A percentile compares a stretch with the other conserved stretches of the same genome.
Conservation (phyloP, 2,888 invertebrate genomes). For the Pyrrhia umbra region DNA sequence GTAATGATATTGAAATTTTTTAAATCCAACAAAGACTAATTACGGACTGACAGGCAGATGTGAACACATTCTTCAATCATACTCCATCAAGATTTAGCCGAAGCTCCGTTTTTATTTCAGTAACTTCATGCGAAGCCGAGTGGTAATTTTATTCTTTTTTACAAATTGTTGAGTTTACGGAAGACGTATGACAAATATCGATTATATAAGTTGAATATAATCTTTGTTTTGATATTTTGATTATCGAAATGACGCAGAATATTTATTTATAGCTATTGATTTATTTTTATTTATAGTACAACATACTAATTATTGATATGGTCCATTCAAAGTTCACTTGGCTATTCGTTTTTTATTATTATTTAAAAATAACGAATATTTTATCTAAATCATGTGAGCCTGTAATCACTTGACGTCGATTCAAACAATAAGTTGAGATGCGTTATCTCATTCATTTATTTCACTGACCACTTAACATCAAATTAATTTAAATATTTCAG, state of each 20-base stretch:
- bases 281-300: background rate
- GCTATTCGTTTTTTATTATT: too few relatives aligned
- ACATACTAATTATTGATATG: background rate
- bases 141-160: conserved; percentile 13
- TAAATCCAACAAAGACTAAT: conserved; percentile 5
- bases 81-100: conserved; percentile 9
- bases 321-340: background rate
- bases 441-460: too few relatives aligned
- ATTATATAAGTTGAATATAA: background rate
- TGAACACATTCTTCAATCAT: conserved; percentile 2
- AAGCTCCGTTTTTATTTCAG: conserved; percentile 7
- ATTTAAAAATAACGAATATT: background rate
- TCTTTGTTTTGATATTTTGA: background rate
- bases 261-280: background rate
- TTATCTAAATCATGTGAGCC: background rate
- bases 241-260: background rate
- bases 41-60: conserved; percentile 19
- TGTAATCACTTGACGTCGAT: too few relatives aligned
- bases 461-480: too few relatives aligned
- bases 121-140: conserved; percentile 6
- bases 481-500: too few relatives aligned
- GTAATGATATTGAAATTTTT: conserved; percentile 28
- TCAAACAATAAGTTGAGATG: too few relatives aligned
- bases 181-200: background rate
- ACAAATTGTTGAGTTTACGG: background rate